Base-by-base conservation (phyloP, 2,888 invertebrate species). In the Lampropteryx suffumata region DNA sequence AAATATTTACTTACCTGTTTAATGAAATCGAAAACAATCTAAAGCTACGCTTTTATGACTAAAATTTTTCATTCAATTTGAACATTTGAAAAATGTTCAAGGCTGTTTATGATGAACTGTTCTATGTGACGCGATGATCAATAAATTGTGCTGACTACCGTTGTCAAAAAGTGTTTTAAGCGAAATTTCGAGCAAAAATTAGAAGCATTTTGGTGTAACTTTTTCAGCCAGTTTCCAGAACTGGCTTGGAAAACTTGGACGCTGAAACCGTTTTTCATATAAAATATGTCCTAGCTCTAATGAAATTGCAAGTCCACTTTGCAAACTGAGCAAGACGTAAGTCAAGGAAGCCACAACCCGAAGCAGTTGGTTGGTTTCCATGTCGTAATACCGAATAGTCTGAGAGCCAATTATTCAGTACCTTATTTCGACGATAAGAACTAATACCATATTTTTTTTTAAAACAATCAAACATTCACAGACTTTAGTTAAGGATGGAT, bases 21-120 rank as follows among this genome's bases (percentile, higher is more conserved):
- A 52, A 55, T 53, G 50, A 54, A 62, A 58, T 43, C 27, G 14
- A 57, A 57, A 65, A n/a, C n/a, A n/a, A n/a, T n/a, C 45, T 47
- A 56, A 61, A 59, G 45, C 30, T 34, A 9, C 30, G 49, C 32
- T 50, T 58, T 50, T 30, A 37, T 36, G 48, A 37, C 41, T 50
- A 45, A 53, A 56, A 54, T 55, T 57, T 55, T 51, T 55, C 49
- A 36, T 37, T 24, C 33, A 51, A 40, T 37, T 59, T 54, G 54
- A 57, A 55, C 58, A 55, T 42, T 47, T 12, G n/a, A 41, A 32
- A 39, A 40, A 29, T 17, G 2, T 17, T 4, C 17, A 2, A 4
- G 4, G 17, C 4, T n/a, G n/a, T n/a, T n/a, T n/a, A 17, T 17
- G 17, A 17, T 17, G 17, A 17, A 17, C 4, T n/a, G n/a, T n/a